Conservation (phyloP, 1,140 invertebrate genomes). For the Tyrophagus putrescentiae region DNA sequence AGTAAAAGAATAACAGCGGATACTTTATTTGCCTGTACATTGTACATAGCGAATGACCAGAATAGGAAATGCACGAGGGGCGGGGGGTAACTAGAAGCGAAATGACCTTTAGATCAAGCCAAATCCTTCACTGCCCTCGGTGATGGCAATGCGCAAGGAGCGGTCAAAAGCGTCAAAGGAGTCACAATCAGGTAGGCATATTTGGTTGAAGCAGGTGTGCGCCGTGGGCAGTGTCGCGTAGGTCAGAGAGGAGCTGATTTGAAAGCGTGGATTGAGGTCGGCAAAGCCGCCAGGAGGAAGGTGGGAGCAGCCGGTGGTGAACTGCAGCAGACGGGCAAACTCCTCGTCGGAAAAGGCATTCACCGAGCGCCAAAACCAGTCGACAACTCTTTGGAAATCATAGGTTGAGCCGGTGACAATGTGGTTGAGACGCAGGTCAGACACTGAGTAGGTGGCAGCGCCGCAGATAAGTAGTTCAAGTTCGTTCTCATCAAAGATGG, state of each 20-base stretch:
- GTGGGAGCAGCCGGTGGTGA: conserved; percentile 77
- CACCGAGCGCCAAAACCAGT: conserved; percentile 88
- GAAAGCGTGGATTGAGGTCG: conserved; percentile 74
- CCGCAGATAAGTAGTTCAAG: conserved; percentile 82
- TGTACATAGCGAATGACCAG: no score
- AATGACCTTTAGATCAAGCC: conserved; percentile 46
- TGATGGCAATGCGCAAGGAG: conserved; percentile 73
- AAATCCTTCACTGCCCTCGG: conserved; percentile 87
- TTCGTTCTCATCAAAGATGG: conserved; percentile 91
- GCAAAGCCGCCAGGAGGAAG: conserved; percentile 73
- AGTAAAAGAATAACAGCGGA: no score
- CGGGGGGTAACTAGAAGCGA: background rate
- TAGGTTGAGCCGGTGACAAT: conserved; percentile 63
- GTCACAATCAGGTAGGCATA: conserved; percentile 86
- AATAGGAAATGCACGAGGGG: no score
- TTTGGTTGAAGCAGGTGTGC: conserved; percentile 89
- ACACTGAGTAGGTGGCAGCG: conserved; percentile 76
- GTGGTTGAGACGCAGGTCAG: conserved; percentile 74
- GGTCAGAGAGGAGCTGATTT: conserved; percentile 71
- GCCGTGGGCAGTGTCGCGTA: conserved; percentile 79
- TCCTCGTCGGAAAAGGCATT: conserved; percentile 80
- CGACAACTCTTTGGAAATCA: conserved; percentile 65
- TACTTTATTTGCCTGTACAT: no score
- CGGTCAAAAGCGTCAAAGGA: conserved; percentile 83
- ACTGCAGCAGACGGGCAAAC: conserved; percentile 79